Base-by-base conservation (phyloP, 30 jellyfish, hydroid and myxozoan genomes). In the Mastigias papua region DNA sequence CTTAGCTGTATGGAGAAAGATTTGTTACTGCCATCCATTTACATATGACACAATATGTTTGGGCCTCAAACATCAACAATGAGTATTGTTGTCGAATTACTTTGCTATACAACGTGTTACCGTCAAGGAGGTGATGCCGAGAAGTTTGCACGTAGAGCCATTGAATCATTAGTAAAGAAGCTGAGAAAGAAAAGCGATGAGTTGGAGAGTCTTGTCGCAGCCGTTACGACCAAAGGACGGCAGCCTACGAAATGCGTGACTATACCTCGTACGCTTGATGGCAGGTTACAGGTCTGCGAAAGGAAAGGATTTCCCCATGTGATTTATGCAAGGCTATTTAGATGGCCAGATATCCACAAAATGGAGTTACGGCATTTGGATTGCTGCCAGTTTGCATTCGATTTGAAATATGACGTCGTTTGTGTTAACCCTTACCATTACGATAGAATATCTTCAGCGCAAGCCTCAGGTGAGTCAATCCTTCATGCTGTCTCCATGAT, bases 121-220 rank as follows among this genome's bases (percentile, higher is more conserved):
- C 93, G 99, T 11, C 97, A 95, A 78, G 99, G 98, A 46, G 99
- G 99, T 25, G 99, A 95, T 69, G 95, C 99, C 50, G 99, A 95
- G 80, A 95, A 95, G 70, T 95, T 95, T 76, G 99, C 99, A 51
- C 96, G 99, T 54, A 73, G 99, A 72, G 99, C 99, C 17, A 95
- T 95, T 31, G 99, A 95, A 82, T 83, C 97, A 19, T 88, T 95
- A 46, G 97, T 95, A 29, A 95, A 95, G 81, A 95, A 95, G 69
- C 97, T 95, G 28, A 84, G 99, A 34, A 95, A 95, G 86, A 95
- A 95, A 67, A 73, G 98, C 48, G 99, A 95, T 61, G 99, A 95
- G 71, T 35, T 95, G 30, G 99, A 95, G 71, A 95, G 93, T 77
- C 89, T 95, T 35, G 97, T 95, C 6, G 87, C 95, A 21, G 98